Base-by-base conservation (phyloP, 2,797 vertebrate species). In the Siniperca undulata region DNA sequence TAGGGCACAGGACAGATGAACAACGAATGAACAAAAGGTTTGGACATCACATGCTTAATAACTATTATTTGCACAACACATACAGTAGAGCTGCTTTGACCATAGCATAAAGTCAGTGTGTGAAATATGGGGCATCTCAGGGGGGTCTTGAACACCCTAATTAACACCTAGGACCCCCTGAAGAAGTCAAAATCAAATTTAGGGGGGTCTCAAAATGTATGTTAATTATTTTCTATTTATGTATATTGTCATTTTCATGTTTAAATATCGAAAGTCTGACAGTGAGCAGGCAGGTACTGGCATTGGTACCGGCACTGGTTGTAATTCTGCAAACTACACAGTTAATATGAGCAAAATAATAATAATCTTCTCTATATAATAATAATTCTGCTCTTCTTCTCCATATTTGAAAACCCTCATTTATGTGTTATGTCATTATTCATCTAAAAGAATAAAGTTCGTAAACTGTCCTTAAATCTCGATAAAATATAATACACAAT, bases 21-120 rank as follows among this genome's bases (percentile, higher is more conserved):
- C 30, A 46, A 52, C 58, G 34, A 38, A 62, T 74, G 56, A 78
- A 56, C 59, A 19, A 55, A 71, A 59, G 30, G 22, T 40, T 11
- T 11, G 10, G 50, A 40, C 48, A 30, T n/a, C 5, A 34, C 0
- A 1, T 3, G 1, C 16, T 20, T 36, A 19, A 30, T 61, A 53
- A 58, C 30, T 27, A 11, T 27, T 62, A 56, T 10, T 42, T 40
- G 13, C 19, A 27, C 7, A 16, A 24, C 20, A 53, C 19, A 8
- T 22, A 2, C 7, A 16, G 22, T 5, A 30, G 30, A 30, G 30
- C 30, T 42, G 56, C 56, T 53, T 22, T 53, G 19, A 50, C 48
- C 13, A 19, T 14, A 46, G 4, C 3, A 20, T 53, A 53, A 53
- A 52, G 7, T 20, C 50, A 52, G 50, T 20, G 20, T 14, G 50